These are phyloP conservation scores for Lota lota DNA, from an alignment of 2,113 vertebrate species.

Conservation along the genomic window DNA sequence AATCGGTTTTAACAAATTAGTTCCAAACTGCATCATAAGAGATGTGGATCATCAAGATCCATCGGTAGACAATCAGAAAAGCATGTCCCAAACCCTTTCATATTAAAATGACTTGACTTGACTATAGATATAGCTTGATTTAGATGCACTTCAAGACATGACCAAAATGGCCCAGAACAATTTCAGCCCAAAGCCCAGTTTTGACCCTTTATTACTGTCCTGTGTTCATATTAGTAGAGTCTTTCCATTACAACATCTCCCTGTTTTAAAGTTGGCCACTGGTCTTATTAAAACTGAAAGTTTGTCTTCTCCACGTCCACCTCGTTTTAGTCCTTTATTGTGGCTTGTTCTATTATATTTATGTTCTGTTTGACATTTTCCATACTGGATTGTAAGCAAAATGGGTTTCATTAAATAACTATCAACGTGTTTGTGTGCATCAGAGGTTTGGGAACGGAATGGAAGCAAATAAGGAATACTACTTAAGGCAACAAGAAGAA, in stretches of 20 bases:
- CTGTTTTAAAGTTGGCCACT: conserved; percentile 58
- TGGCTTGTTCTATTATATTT: conserved; percentile 13
- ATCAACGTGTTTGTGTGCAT: background rate
- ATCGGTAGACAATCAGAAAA: conserved; percentile 55
- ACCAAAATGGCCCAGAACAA: background rate
- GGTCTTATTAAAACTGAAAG: conserved; percentile 66
- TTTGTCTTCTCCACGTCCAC: conserved; percentile 48
- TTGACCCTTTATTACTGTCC: conserved; percentile 24
- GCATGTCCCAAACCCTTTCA: conserved; percentile 14
- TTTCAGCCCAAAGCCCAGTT: conserved; percentile 2
- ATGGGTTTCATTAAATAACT: conserved; percentile 8
- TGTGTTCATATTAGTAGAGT: conserved; percentile 34
- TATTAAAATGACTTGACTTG: conserved; percentile 8
- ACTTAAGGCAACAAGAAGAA: too few species aligned
- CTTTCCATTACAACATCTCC: conserved; percentile 42
- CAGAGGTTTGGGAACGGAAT: too few species aligned
- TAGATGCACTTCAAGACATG: background rate
- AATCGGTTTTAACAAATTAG: background rate
- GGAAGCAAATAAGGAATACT: too few species aligned
- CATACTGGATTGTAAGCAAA: conserved; percentile 1
- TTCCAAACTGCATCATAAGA: conserved; percentile 5
- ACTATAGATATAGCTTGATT: conserved; percentile 18
- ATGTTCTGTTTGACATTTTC: too few species aligned
- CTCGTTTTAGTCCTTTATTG: conserved; percentile 47
- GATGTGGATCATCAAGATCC: conserved; percentile 18